These are phyloP conservation scores for Argyrosomus japonicus DNA, from an alignment of 2,113 vertebrate genomes.

Conservation along the genomic window DNA sequence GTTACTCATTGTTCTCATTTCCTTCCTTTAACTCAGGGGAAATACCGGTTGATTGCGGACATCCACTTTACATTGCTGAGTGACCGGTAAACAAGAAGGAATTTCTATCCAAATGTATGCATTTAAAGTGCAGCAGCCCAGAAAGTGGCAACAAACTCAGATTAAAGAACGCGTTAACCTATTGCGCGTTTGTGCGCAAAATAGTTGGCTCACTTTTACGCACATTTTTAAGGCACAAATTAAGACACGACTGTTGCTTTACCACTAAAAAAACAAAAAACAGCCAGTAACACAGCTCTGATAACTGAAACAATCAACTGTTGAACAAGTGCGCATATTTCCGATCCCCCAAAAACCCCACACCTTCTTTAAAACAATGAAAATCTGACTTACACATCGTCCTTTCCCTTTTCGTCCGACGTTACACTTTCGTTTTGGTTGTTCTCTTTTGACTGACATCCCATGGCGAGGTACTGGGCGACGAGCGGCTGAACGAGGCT, in stretches of 20 bases:
- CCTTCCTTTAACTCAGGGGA: conserved; percentile 70
- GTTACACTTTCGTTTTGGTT: conserved; percentile 69
- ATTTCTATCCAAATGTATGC: neutral
- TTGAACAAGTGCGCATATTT: neutral
- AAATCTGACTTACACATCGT: conserved; percentile 76
- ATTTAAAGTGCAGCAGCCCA: neutral
- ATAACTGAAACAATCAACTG: too few species aligned
- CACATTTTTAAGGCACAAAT: neutral
- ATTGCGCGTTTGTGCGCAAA: conserved; percentile 40
- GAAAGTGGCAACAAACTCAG: neutral
- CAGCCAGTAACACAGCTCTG: neutral
- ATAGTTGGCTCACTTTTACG: conserved; percentile 1
- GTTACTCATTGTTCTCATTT: conserved; percentile 76
- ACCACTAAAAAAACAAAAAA: too few species aligned
- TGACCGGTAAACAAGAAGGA: conserved; percentile 54
- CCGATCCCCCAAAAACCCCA: neutral
- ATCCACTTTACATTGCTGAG: conserved; percentile 53
- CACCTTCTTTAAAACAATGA: neutral
- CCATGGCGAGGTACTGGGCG: conserved; percentile 85
- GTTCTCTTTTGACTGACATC: conserved; percentile 78
- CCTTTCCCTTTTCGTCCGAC: conserved; percentile 75
- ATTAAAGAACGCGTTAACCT: neutral
- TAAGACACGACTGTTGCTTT: neutral
- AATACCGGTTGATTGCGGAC: conserved; percentile 69
- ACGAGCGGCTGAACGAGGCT: conserved; percentile 84